A percentile compares a stretch with the other conserved stretches of the same genome.
Conservation (phyloP, 2,113 vertebrate genomes). For the Sterna hirundo region DNA sequence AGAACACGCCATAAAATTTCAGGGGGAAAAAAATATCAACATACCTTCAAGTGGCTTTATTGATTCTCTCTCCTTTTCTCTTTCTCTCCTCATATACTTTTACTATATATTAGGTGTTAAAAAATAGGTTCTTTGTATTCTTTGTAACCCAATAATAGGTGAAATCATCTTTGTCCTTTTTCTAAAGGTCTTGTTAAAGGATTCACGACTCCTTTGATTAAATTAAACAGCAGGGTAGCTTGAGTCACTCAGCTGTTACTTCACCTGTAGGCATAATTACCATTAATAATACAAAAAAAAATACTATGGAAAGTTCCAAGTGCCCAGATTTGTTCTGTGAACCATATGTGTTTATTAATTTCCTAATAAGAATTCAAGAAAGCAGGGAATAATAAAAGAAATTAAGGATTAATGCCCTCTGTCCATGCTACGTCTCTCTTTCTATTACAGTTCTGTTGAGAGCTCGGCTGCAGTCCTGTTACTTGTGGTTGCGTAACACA, state of each 20-base stretch:
- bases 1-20: not conserved
- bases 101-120: not conserved
- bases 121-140: not conserved
- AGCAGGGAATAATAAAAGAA: not conserved
- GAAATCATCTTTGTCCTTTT: not conserved
- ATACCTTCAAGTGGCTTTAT: not conserved
- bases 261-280: slow-evolving; percentile 41
- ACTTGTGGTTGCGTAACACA: not conserved
- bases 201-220: slow-evolving; percentile 27
- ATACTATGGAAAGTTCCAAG: not conserved
- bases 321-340: slow-evolving; percentile 5
- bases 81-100: not conserved
- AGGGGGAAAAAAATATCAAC: not conserved
- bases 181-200: slow-evolving; percentile 36
- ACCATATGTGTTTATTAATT: slow-evolving; percentile 25
- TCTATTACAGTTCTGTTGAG: not conserved
- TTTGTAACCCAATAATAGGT: not conserved
- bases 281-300: not conserved
- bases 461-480: not conserved
- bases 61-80: not conserved
- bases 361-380: slow-evolving; percentile 28
- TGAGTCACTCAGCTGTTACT: slow-evolving; percentile 21
- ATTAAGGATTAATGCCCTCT: not conserved
- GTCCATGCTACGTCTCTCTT: not conserved
- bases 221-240: slow-evolving; percentile 41